Percentiles rank a stretch among this genome's conserved stretches.
phyloP scores from a whole-genome alignment of 1,140 invertebrate species.

The Drosophila sproati region DNA sequence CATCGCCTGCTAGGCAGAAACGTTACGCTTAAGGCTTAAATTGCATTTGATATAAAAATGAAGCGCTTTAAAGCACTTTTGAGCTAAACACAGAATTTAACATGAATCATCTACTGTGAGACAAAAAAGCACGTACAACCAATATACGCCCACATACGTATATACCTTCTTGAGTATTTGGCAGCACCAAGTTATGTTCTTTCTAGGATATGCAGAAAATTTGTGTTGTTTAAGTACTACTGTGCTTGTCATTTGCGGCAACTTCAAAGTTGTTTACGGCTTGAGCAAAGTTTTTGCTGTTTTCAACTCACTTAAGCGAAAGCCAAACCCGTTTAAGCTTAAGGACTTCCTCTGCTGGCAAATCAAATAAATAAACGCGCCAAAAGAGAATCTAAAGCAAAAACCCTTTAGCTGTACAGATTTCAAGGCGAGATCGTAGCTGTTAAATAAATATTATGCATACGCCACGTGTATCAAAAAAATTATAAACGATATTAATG shows the following conservation, averaged over 20 bases:
- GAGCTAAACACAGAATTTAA: background rate
- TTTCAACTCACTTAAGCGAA: conserved; percentile 4
- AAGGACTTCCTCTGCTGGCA: conserved; percentile 24
- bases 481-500: conserved; percentile 7
- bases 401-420: conserved; percentile 37
- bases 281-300: background rate
- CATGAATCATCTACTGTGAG: background rate
- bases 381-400: conserved; percentile 10
- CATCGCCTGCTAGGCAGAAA: conserved; percentile 8
- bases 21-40: conserved; percentile 2
- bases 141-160: background rate
- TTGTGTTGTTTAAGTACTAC: background rate
- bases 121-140: background rate
- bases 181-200: background rate
- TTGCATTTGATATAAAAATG: background rate
- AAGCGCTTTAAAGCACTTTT: conserved; percentile 1
- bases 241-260: background rate
- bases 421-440: conserved; percentile 47
- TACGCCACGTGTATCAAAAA: conserved; percentile 58
- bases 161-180: background rate
- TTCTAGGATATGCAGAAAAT: background rate
- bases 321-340: conserved; percentile 32
- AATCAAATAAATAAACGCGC: conserved; percentile 36
- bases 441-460: conserved; percentile 70
- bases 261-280: background rate